Evolutionary conservation across 2,888 invertebrate genomes (phyloP).

Genomic region (Pristionchus mayeri): DNA sequence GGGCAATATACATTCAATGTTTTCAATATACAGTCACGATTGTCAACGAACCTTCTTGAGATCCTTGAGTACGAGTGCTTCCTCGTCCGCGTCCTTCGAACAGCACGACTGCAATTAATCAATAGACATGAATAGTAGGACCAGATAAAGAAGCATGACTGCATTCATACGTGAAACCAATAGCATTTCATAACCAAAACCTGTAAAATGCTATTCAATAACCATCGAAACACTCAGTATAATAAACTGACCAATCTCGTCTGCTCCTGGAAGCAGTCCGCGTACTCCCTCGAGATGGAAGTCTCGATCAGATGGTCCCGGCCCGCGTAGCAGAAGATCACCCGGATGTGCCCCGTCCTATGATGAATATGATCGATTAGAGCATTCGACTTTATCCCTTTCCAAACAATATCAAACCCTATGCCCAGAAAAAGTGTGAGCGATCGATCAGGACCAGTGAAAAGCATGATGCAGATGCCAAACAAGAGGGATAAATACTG

Average conservation of each 20-base stretch:
- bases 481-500: not conserved
- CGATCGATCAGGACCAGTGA: not conserved
- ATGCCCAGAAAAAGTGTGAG: not conserved
- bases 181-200: not conserved
- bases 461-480: too few species aligned
- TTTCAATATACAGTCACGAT: too few species aligned
- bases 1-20: too few species aligned
- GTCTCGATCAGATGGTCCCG: conserved; percentile 42
- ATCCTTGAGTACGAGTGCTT: conserved; percentile 1
- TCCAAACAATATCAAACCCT: not conserved
- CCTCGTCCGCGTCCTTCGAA: conserved; percentile 30
- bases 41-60: conserved; percentile 25
- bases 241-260: not conserved
- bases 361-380: not conserved
- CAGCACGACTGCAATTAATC: not conserved
- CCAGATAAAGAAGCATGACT: not conserved
- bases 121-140: too few species aligned
- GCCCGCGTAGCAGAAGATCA: conserved; percentile 26
- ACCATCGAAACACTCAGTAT: not conserved
- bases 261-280: conserved; percentile 37
- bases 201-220: not conserved
- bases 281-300: conserved; percentile 45
- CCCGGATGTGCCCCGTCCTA: conserved; percentile 1
- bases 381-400: not conserved
- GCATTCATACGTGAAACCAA: not conserved